Conservation (phyloP, 2,888 invertebrate genomes). For the Leptinotarsa tumamoca region DNA sequence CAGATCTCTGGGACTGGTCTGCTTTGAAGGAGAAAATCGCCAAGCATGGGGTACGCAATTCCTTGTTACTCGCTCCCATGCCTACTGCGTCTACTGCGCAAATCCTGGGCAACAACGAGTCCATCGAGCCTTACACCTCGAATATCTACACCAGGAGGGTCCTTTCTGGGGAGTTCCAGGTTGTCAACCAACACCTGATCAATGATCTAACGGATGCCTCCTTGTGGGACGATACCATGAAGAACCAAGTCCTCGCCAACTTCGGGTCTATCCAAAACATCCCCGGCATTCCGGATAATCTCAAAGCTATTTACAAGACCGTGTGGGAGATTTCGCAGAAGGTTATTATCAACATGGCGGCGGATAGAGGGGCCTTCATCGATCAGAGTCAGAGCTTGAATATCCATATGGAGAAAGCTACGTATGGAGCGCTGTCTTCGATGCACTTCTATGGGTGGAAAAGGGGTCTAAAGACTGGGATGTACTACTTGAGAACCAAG, state of each 20-base stretch:
- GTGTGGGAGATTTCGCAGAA: constrained; percentile 98
- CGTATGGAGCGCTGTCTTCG: constrained; percentile 92
- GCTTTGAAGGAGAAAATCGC: constrained; percentile 85
- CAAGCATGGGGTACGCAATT: constrained; percentile 91
- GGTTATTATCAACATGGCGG: constrained; percentile 94
- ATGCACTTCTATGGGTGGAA: constrained; percentile 99
- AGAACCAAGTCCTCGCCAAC: constrained; percentile 89
- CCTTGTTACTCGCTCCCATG: constrained; percentile 93
- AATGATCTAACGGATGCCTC: constrained; percentile 91
- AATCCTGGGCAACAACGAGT: constrained; percentile 98
- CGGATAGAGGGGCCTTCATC: constrained; percentile 96
- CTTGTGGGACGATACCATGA: constrained; percentile 96
- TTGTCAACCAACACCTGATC: constrained; percentile 93
- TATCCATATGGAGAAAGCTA: constrained; percentile 95
- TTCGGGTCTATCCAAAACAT: constrained; percentile 95
- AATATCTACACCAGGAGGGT: constrained; percentile 96
- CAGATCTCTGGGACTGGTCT: constrained; percentile 91
- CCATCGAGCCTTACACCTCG: constrained; percentile 97
- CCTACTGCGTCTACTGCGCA: constrained; percentile 99
- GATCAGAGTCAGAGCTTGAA: constrained; percentile 99
- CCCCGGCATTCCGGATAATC: constrained; percentile 83
- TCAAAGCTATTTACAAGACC: constrained; percentile 92
- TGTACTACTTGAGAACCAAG: constrained; percentile 97
- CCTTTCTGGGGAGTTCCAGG: constrained; percentile 93
- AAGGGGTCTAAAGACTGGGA: constrained; percentile 96